Base-by-base conservation (phyloP, 2,888 invertebrate species). In the Cheilosia vernalis region DNA sequence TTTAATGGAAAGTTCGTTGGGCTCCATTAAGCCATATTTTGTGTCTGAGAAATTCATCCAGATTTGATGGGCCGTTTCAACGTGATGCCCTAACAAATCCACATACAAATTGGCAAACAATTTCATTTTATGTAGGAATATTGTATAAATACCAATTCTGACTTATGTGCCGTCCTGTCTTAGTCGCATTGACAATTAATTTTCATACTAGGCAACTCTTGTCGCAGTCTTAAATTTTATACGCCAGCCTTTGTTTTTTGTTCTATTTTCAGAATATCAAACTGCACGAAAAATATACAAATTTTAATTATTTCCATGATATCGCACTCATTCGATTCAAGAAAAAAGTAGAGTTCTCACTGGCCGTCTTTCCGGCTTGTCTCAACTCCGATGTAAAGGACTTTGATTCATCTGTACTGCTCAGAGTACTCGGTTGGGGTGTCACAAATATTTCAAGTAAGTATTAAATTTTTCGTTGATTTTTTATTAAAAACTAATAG, bases 371-470 rank as follows among this genome's bases (percentile, higher is more conserved):
- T 5, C 89, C 89, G 10, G 88, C 89, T 0, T 90, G 90, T 58
- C 72, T 90, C 13, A 66, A 87, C 76, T 78, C 87, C 6, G 67
- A 88, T n/a, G n/a, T 56, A 0, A 21, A 33, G 2, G 88, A 89
- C 60, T 15, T 87, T 0, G 30, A 24, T 13, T 27, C 78, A 10
- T 47, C 40, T 7, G 10, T 51, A 24, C 60, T 21, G 15, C 69
- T 89, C 13, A 47, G 84, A 13, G 88, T 88, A 0, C 87, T 88
- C 10, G 89, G 89, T 17, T 89, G 89, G 89, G 89, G 89, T 4
- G 49, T 63, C 7, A 77, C 74, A 17, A 61, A 85, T 42, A 6
- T 73, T 3, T 56, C 56, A 53, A 77, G 88, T 88, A 82, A 87
- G 74, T 74, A 10, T 19, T 47, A 0, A 27, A 27, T 6, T 21